Evolutionary conservation across 2,888 invertebrate genomes (phyloP).

Genomic region (Trypoxylon attenuatum): DNA sequence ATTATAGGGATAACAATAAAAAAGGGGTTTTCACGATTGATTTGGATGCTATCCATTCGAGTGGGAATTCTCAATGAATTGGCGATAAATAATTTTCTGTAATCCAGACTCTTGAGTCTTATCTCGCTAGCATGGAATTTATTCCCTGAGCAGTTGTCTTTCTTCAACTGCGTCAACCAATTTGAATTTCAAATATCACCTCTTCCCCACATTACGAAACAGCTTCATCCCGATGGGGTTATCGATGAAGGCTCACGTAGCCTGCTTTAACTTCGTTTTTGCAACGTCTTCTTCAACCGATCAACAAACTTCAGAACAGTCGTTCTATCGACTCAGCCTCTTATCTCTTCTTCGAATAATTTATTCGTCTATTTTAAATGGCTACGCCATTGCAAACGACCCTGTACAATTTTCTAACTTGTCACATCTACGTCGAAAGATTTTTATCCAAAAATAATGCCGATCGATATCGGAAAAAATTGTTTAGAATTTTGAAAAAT

Average conservation of each 20-base stretch:
- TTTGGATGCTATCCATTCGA: no score
- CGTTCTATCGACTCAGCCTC: background rate
- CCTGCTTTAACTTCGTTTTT: background rate
- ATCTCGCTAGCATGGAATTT: conserved; percentile 27
- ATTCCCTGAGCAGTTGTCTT: conserved; percentile 32
- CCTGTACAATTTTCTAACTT: no score
- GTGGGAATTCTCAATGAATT: no score
- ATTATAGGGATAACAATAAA: no score
- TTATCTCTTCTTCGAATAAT: background rate
- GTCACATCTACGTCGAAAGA: no score
- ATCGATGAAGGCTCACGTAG: background rate
- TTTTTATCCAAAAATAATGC: no score
- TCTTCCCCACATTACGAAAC: conserved; percentile 12
- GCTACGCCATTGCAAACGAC: background rate
- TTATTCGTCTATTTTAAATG: background rate
- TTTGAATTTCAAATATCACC: conserved; percentile 44
- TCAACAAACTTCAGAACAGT: background rate
- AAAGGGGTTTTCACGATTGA: no score
- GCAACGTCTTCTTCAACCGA: background rate
- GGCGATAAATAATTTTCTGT: background rate
- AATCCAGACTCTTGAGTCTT: conserved; percentile 17
- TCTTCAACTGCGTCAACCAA: conserved; percentile 37
- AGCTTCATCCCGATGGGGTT: background rate
- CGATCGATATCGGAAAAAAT: no score
- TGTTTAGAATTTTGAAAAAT: no score